Base-by-base conservation (phyloP, 2,888 invertebrate species). In the Lepidochrysops patricia region DNA sequence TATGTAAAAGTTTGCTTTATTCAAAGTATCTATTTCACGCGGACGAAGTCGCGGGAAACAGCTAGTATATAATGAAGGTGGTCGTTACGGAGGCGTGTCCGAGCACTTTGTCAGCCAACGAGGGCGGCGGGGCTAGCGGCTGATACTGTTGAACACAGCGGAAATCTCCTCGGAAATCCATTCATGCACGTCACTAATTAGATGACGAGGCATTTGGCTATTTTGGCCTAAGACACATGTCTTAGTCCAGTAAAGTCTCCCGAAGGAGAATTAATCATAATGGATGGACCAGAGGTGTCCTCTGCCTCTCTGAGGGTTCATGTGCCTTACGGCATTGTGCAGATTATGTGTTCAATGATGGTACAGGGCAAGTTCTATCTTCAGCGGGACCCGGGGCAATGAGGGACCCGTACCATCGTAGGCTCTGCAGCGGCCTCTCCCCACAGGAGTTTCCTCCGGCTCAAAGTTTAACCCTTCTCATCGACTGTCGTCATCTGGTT, bases 151-250 rank as follows among this genome's bases (percentile, higher is more conserved):
- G n/a, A n/a, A n/a, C n/a, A 90, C 86, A 67, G 68, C 65, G 83
- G 87, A 86, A 90, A 90, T 90, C 90, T 90, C 89, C 89, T 91
- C 90, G n/a, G n/a, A n/a, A 87, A 90, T 91, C 90, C 90, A 91
- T 90, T 91, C 89, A 84, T 90, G 90, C 88, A 89, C 90, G 90
- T 89, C 89, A 88, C 89, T 89, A 90, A 90, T 91, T 91, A 90
- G 84, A 89, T 88, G 90, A 90, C 66, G 67, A 68, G 65, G 67
- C 67, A 67, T 67, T 61, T 66, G 67, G 68, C 67, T 64, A 68
- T 34, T 34, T 34, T 34, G n/a, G 34, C 34, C 34, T 4, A n/a
- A 12, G n/a, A 34, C 34, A 34, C 34, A 34, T 13, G 13, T n/a
- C 34, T n/a, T 34, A 12, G n/a, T 13, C 34, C 9, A 13, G 34